A percentile compares a stretch with the other conserved stretches of the same genome.
phyloP scores from a whole-genome alignment of 1,140 invertebrate genomes.

The Chironomus tepperi region DNA sequence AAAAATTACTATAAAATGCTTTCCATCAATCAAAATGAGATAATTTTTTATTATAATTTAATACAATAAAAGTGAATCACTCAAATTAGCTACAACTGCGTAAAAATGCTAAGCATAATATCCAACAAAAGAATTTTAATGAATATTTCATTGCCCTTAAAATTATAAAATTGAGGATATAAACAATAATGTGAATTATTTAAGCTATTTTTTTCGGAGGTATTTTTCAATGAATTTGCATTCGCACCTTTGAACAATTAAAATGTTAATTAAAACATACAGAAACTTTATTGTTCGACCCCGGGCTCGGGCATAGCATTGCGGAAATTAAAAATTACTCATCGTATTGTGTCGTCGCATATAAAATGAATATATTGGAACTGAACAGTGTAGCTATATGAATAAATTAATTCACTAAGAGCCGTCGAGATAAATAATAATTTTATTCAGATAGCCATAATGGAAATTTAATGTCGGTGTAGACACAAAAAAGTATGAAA shows the following conservation, averaged over 20 bases:
- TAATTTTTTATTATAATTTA: too few species aligned
- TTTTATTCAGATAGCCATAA: too few species aligned
- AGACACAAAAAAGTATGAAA: too few species aligned
- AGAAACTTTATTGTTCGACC: background rate
- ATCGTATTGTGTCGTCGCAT: background rate
- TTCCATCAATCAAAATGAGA: too few species aligned
- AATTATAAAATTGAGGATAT: background rate
- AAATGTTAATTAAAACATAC: slow-evolving; percentile 17
- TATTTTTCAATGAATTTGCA: background rate
- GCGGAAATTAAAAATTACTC: slow-evolving; percentile 11
- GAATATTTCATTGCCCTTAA: too few species aligned
- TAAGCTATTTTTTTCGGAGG: background rate
- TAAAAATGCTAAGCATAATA: too few species aligned
- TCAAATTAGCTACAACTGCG: too few species aligned
- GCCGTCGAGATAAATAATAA: too few species aligned
- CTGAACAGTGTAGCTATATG: background rate
- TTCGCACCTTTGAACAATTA: slow-evolving; percentile 18
- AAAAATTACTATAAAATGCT: too few species aligned
- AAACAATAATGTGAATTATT: background rate
- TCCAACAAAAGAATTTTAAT: too few species aligned
- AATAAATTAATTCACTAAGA: background rate
- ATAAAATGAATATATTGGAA: background rate
- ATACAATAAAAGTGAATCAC: too few species aligned
- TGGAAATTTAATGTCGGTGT: too few species aligned
- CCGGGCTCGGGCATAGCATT: background rate